Percentiles rank a stretch among this genome's conserved stretches.
Evolutionary conservation across 53 echinoderm and acorn worm genomes (phyloP).

Genomic region (Holothuria leucospilota): DNA sequence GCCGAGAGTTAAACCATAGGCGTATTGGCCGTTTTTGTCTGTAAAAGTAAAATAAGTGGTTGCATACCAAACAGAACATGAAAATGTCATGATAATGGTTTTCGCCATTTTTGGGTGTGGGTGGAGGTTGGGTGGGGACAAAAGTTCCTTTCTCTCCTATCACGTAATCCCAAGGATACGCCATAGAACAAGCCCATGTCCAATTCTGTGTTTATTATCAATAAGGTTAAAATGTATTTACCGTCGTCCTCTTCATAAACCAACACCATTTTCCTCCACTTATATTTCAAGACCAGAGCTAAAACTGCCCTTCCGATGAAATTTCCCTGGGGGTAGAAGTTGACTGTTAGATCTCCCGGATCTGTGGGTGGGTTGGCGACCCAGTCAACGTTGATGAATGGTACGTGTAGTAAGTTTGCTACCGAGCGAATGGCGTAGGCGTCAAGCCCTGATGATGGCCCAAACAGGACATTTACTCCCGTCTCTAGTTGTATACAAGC

Average conservation of each 20-base stretch:
- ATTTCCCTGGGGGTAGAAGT: slow-evolving; percentile 74
- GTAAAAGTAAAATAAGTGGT: too few relatives aligned
- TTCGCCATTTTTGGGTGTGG: too few relatives aligned
- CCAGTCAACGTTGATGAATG: slow-evolving; percentile 77
- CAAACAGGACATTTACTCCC: slow-evolving; percentile 84
- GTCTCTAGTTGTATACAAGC: slow-evolving; percentile 67
- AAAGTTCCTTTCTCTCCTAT: too few relatives aligned
- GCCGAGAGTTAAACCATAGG: too few relatives aligned
- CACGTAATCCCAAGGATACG: too few relatives aligned
- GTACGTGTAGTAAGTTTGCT: slow-evolving; percentile 72
- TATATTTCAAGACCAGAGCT: slow-evolving; percentile 62
- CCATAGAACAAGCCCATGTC: too few relatives aligned
- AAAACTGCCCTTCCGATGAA: slow-evolving; percentile 62
- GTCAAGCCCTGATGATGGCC: slow-evolving; percentile 70
- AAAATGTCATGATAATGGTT: too few relatives aligned
- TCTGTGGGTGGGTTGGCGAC: slow-evolving; percentile 5
- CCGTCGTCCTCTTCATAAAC: slow-evolving; percentile 85
- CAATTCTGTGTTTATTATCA: too few relatives aligned
- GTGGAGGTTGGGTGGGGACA: too few relatives aligned
- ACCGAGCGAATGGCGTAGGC: slow-evolving; percentile 77
- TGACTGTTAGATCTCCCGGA: slow-evolving; percentile 60
- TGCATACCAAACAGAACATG: too few relatives aligned
- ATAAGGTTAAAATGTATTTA: slow-evolving; percentile 18
- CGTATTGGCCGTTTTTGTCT: too few relatives aligned
- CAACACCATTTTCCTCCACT: slow-evolving; percentile 76